A percentile compares a stretch with the other conserved stretches of the same genome.
These are phyloP conservation scores for Xestia rhomboidea DNA, from an alignment of 2,888 invertebrate species.

Conservation along the genomic window DNA sequence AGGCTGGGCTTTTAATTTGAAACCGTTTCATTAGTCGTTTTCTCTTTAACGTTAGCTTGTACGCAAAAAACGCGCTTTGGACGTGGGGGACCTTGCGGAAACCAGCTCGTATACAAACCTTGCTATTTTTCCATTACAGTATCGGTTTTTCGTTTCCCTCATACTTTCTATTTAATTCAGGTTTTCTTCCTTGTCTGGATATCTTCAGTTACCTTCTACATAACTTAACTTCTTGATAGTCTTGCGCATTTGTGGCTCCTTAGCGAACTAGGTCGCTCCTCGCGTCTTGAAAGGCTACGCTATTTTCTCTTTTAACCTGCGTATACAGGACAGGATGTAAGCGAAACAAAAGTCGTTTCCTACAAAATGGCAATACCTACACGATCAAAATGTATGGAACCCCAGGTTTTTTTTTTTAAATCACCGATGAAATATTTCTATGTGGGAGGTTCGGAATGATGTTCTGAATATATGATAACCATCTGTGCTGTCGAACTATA, in stretches of 20 bases:
- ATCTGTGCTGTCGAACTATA: background rate
- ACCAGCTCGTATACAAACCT: background rate
- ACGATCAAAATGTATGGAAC: background rate
- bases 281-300: no score
- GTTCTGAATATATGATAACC: background rate
- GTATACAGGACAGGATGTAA: background rate
- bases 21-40: background rate
- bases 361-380: background rate
- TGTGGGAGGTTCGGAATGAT: background rate
- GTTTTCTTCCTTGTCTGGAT: no score
- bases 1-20: background rate
- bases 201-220: no score
- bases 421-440: background rate
- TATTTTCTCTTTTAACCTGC: background rate
- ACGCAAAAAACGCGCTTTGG: background rate
- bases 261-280: no score
- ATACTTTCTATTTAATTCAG: no score
- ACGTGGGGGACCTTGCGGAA: background rate
- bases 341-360: background rate
- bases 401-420: background rate
- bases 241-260: no score
- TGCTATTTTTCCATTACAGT: background rate
- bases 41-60: background rate
- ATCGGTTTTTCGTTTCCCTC: no score
- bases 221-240: no score